phyloP scores from a whole-genome alignment of 2,888 invertebrate genomes.

The Panzeria rudis region DNA sequence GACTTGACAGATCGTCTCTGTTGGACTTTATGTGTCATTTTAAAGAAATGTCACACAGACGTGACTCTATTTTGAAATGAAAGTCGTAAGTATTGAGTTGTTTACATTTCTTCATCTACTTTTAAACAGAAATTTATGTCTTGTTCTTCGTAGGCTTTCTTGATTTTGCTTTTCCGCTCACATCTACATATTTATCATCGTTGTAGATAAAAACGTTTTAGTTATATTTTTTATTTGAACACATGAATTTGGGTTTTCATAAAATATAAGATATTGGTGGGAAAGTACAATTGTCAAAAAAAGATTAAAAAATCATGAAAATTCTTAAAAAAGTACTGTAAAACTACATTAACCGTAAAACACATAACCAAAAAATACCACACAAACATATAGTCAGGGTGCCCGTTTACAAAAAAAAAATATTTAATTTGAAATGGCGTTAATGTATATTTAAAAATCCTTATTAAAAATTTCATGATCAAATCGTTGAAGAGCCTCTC shows the following conservation, averaged over 20 bases:
- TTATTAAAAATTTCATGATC: too few relatives aligned
- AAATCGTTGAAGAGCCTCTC: too few relatives aligned
- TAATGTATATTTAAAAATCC: too few relatives aligned
- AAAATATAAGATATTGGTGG: not conserved
- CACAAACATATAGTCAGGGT: too few relatives aligned
- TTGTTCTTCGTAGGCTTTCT: constrained; percentile 38
- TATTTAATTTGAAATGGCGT: too few relatives aligned
- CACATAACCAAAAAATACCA: too few relatives aligned
- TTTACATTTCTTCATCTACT: constrained; percentile 17
- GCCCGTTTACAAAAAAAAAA: too few relatives aligned
- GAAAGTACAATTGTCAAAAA: too few relatives aligned
- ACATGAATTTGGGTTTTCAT: constrained; percentile 1
- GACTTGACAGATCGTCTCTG: constrained; percentile 61
- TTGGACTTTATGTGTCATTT: constrained; percentile 65
- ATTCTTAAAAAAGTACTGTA: too few relatives aligned
- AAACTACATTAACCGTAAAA: too few relatives aligned
- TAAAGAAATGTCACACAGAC: constrained; percentile 61
- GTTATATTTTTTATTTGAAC: constrained; percentile 4
- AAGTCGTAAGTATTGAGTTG: constrained; percentile 59
- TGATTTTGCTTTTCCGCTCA: not conserved
- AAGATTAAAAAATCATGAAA: too few relatives aligned
- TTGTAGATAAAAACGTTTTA: constrained; percentile 31
- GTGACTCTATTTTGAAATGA: constrained; percentile 67
- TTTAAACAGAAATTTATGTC: constrained; percentile 42
- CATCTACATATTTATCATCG: constrained; percentile 30